Evolutionary conservation across 2,888 invertebrate genomes (phyloP), one percentile per base, ranked within the genome.

Genomic region (Orchesellides sinensis): DNA sequence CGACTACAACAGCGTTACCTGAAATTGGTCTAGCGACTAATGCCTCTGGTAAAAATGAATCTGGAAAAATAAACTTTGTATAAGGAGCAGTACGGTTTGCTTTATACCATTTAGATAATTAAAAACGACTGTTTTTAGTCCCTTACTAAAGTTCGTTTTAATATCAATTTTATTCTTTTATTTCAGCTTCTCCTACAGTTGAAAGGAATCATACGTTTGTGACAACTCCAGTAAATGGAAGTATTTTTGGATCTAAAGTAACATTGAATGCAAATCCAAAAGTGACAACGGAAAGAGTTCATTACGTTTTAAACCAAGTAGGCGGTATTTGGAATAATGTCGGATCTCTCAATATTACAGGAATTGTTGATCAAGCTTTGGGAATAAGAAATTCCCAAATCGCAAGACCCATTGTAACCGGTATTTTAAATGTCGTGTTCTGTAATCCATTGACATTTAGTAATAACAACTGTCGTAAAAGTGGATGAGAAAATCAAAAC

Each of bases 331-430:
- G 52, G 54, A 78, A 61, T 25, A 83, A 78, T 14, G 78, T 83
- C 10, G 72, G 78, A 17, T 27, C 54, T 14, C 52, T 83, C 10
- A 83, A 83, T 21, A 68, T 83, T 27, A 73, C 66, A 12, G 83
- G 83, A n/a, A 83, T 83, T 35, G 79, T 83, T 12, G 83, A 83
- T 29, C 68, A 73, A 29, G 73, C 83, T 1, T 40, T 83, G 17
- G 83, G 78, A 27, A 83, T 83, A 23, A 17, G 83, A 19, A 83
- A 83, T 19, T 40, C 59, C 1, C 35, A 59, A 0, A 32, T 79
- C 14, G 79, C 70, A 2, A 56, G 83, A 49, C 78, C 78, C 2
- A 40, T 83, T 6, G 74, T 83, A 8, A 79, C 78, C 0, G 73
- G 73, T 0, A 83, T 83, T 29, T 35, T 83, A n/a, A 73, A 73